Evolutionary conservation across 2,797 vertebrate species (phyloP), one percentile per base, ranked within the genome.

Genomic region (Rallus crepitans): DNA sequence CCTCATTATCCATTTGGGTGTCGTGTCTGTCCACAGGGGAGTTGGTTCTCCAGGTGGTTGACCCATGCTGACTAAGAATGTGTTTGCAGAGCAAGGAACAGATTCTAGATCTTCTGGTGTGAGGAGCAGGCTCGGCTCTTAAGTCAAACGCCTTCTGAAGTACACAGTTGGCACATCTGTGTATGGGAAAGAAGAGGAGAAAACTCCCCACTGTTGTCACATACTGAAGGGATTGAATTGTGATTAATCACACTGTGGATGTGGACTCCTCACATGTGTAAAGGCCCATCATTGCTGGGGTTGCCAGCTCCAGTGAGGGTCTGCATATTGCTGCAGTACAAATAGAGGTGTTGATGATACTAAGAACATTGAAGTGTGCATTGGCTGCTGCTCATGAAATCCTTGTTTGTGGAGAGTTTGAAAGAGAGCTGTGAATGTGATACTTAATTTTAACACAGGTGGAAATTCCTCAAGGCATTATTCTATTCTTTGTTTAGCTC

Each of bases 401-500:
- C 61, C 31, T 50, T 42, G 24, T 69, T 90, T 81, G 61, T 72
- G 60, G 65, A 80, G 57, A 75, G 11, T 81, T 77, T 91, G 50
- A 88, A 90, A 93, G 82, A 86, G 87, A 96, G 65, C 80, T 93
- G 76, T 78, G 92, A 92, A 93, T 89, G 76, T 40, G 66, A 31
- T 37, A 17, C 17, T 61, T 92, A 82, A 92, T 97, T 96, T 94
- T 92, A 94, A 80, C 52, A 69, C 61, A 96, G 77, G 89, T 95
- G 78, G 79, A 93, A 94, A 89, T 96, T 94, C 71, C 79, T 87
- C 47, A 63, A 78, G 84, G 73, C 73, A 16, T 89, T 92, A 53
- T 73, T 95, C 86, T 96, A 6, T 77, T 90, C 37, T 83, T 94
- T 65, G 75, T 86, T 90, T 93, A 88, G 65, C 50, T 30, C 53